A percentile compares a stretch with the other conserved stretches of the same genome.
These are phyloP conservation scores for Sparus aurata DNA, from an alignment of 2,797 vertebrate species.

Conservation along the genomic window DNA sequence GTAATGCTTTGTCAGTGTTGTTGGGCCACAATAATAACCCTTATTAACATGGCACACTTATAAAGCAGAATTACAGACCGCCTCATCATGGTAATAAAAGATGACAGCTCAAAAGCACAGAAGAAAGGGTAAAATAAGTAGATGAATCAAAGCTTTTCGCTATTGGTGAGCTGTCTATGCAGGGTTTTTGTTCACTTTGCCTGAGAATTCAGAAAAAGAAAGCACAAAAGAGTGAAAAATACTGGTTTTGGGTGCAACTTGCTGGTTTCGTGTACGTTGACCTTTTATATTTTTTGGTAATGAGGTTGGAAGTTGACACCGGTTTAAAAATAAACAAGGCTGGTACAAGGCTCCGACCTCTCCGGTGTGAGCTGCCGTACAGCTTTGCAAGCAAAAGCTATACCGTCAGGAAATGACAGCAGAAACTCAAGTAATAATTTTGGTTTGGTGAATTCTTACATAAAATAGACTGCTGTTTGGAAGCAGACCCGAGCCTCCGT, in stretches of 20 bases:
- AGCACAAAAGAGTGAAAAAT: not conserved
- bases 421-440: constrained; percentile 4
- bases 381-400: not conserved
- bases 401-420: not conserved
- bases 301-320: not conserved
- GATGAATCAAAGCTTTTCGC: constrained; percentile 23
- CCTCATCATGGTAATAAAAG: constrained; percentile 16
- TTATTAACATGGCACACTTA: constrained; percentile 24
- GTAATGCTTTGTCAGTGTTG: not conserved
- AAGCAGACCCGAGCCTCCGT: not conserved
- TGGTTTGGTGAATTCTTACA: constrained; percentile 20
- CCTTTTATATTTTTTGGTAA: not conserved
- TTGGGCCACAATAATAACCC: constrained; percentile 23
- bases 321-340: not conserved
- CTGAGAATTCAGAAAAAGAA: not conserved
- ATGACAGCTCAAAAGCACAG: constrained; percentile 1
- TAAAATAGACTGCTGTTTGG: not conserved
- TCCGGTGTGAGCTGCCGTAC: not conserved
- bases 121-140: constrained; percentile 9
- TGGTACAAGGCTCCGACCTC: not conserved
- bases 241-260: not conserved
- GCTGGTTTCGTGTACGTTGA: not conserved
- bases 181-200: not conserved
- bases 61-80: constrained; percentile 25
- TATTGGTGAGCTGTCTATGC: too few species aligned